Base-by-base conservation (phyloP, 2,888 invertebrate genomes). In the Campaea margaritaria region DNA sequence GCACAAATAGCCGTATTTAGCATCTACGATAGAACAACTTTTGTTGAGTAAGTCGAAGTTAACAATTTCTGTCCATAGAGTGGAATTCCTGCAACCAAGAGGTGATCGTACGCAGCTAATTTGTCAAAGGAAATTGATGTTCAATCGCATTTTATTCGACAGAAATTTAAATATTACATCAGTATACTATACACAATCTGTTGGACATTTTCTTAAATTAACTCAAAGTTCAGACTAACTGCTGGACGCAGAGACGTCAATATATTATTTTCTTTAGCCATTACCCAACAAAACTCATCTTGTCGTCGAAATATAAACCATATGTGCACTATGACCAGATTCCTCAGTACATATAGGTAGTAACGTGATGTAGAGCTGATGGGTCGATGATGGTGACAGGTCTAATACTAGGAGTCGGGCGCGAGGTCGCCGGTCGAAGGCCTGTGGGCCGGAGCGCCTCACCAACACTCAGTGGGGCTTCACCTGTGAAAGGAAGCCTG, bases 391-490 rank as follows among this genome's bases (percentile, higher is more conserved):
- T 55, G 46, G 62, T 58, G 64, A 57, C 62, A 55, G 58, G 74
- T 74, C 70, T 75, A 67, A 47, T 61, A 51, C 34, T 44, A 16
- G 21, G 69, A 70, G 68, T 71, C 62, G 65, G 58, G 65, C 72
- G 65, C 51, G 72, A 70, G 72, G 70, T 71, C 65, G 70, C 70
- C 64, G 72, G 67, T 62, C 72, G 73, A 72, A 68, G 66, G 67
- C 71, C 64, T 69, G 72, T 70, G 64, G 76, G 73, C 76, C 65
- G 60, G n/a, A 64, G 78, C 78, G 75, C 74, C 81, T 82, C 82
- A 82, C 83, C 82, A 77, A 74, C 79, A 74, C 82, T 91, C 85
- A 91, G 79, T 91, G 90, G 72, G 91, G 91, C 79, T 91, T 91
- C 81, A 91, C 89, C 91, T 91, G 80, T 10, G 65, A 53, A 28